A percentile compares a stretch with the other conserved stretches of the same genome.
Conservation (phyloP, 2,113 vertebrate species). For the western clawed frog (Xenopus tropicalis) region DNA sequence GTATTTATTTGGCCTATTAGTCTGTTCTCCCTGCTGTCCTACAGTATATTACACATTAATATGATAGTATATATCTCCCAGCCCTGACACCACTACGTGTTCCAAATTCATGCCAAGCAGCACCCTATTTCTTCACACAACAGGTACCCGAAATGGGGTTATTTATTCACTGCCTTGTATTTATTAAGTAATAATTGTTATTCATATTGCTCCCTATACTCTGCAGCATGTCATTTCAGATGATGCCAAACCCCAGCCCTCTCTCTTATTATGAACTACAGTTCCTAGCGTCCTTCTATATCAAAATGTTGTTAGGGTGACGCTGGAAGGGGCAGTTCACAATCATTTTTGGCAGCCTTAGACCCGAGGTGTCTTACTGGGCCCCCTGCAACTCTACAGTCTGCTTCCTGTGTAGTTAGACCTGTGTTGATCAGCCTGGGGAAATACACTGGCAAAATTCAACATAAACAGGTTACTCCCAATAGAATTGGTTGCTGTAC, state of each 20-base stretch:
- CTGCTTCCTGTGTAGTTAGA: no score
- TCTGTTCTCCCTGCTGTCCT: slow-evolving; percentile 41
- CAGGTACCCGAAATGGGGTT: slow-evolving; percentile 30
- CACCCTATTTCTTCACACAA: slow-evolving; percentile 38
- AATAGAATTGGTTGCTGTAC: no score
- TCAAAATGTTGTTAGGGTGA: neutral
- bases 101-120: neutral
- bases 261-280: neutral
- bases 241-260: neutral
- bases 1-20: slow-evolving; percentile 43
- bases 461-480: no score
- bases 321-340: no score
- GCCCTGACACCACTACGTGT: slow-evolving; percentile 14
- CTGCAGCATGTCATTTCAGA: neutral
- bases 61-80: slow-evolving; percentile 38
- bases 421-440: no score
- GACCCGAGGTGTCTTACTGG: no score
- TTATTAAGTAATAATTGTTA: slow-evolving; percentile 19
- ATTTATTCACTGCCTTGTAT: slow-evolving; percentile 29
- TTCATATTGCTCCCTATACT: neutral
- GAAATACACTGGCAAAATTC: no score
- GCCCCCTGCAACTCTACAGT: no score
- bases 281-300: neutral
- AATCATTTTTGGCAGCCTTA: no score
- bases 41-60: slow-evolving; percentile 45